Evolutionary conservation across 2,888 invertebrate genomes (phyloP), one percentile per base, ranked within the genome.

Genomic region (Xanthorhoe designata): DNA sequence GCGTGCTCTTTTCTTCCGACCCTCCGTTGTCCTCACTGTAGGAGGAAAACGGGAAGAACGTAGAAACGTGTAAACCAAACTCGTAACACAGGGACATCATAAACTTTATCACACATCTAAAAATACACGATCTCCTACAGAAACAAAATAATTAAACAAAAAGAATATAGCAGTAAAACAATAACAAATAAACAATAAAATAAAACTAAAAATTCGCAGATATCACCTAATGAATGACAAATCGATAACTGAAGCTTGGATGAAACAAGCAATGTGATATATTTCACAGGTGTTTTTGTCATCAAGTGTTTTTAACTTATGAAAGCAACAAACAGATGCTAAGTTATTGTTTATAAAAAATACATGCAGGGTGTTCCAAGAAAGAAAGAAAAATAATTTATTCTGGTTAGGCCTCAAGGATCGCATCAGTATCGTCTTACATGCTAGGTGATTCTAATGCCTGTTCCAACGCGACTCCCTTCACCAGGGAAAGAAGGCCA

Each of bases 31-130:
- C 62, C 56, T 51, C 55, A 17, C 62, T 62, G 62, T 29, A 56
- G 57, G 61, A 57, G 58, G 64, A 50, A 64, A 59, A 59, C 54
- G 58, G 59, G 53, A 49, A 53, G 53, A 59, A 64, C 57, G 58
- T 61, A 55, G 55, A 61, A 61, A 55, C 61, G 49, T 55, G 61
- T 49, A 55, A 24, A 56, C 62, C 50, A n/a, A 50, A 51, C 50
- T 51, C 38, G 49, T 17, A 62, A 56, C 35, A 61, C 38, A 59
- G 15, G 38, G 15, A 19, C 38, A 38, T 38, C 5, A 56, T 56
- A 45, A 29, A 10, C 15, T 15, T 35, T 10, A 35, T 9, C 35
- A 9, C 9, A 9, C 8, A 35, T 8, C 35, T 35, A 35, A 9
- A 35, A 8, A 35, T 35, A 35, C 35, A 35, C 9, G 13, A 13